Percentiles rank a stretch among this genome's conserved stretches.
Conservation (phyloP, 2,113 vertebrate genomes). For the Galemys pyrenaicus region DNA sequence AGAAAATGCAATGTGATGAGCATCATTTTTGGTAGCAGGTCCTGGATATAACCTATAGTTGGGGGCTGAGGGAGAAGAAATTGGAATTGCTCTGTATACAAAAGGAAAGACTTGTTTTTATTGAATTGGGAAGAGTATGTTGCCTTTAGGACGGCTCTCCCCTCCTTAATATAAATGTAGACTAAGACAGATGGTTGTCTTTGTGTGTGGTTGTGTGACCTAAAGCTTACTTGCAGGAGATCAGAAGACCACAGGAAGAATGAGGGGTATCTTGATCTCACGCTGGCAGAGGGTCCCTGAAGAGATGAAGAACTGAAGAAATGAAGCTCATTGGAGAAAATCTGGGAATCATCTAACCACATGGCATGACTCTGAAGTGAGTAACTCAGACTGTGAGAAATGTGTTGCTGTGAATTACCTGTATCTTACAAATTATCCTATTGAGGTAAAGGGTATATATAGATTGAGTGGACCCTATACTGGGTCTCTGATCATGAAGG, state of each 20-base stretch:
- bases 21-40: neutral
- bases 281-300: neutral
- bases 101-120: neutral
- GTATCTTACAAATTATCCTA: neutral
- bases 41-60: neutral
- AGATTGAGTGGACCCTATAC: neutral
- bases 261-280: neutral
- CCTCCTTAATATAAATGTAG: neutral
- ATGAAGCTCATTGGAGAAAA: neutral
- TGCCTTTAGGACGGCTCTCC: neutral
- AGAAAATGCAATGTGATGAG: neutral
- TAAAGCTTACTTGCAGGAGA: neutral
- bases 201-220: neutral
- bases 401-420: neutral
- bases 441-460: neutral
- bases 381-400: neutral
- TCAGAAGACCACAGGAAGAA: neutral
- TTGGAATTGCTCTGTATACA: neutral
- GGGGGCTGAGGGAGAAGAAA: neutral
- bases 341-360: neutral
- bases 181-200: neutral
- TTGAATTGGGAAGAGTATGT: neutral
- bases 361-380: neutral
- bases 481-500: neutral
- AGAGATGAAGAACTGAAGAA: conserved; percentile 4